Percentiles rank a stretch among this genome's conserved stretches.
phyloP scores from a whole-genome alignment of 2,888 invertebrate species.

The Nephrotoma appendiculata region DNA sequence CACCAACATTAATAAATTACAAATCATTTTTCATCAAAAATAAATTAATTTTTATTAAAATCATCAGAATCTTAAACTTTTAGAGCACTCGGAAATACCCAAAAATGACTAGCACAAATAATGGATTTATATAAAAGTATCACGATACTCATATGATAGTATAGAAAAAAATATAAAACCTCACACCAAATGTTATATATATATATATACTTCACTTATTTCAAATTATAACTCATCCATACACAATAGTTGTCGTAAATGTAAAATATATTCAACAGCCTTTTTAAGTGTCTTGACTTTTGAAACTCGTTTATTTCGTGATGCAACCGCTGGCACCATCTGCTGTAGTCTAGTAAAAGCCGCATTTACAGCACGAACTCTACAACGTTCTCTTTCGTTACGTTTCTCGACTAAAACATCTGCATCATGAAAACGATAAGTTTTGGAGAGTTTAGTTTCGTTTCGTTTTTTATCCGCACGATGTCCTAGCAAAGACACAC shows the following conservation, averaged over 20 bases:
- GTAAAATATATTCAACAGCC: constrained; percentile 46
- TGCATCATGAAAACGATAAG: background rate
- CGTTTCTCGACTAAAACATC: constrained; percentile 1
- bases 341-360: constrained; percentile 43
- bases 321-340: constrained; percentile 41
- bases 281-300: constrained; percentile 47
- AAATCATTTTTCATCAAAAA: background rate
- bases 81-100: background rate
- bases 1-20: background rate
- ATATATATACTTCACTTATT: background rate
- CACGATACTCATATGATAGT: background rate
- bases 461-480: background rate
- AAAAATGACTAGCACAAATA: background rate
- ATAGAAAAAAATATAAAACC: background rate
- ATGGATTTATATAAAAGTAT: background rate
- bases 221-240: background rate
- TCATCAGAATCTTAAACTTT: background rate
- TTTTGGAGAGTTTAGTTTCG: background rate
- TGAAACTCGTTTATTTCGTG: constrained; percentile 40
- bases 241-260: constrained; percentile 28
- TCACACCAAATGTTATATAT: background rate
- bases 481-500: background rate
- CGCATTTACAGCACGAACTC: constrained; percentile 42
- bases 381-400: background rate
- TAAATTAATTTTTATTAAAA: background rate